Evolutionary conservation across 1,140 invertebrate species (phyloP), one percentile per base, ranked within the genome.

Genomic region (Trachymyrmex septentrionalis): DNA sequence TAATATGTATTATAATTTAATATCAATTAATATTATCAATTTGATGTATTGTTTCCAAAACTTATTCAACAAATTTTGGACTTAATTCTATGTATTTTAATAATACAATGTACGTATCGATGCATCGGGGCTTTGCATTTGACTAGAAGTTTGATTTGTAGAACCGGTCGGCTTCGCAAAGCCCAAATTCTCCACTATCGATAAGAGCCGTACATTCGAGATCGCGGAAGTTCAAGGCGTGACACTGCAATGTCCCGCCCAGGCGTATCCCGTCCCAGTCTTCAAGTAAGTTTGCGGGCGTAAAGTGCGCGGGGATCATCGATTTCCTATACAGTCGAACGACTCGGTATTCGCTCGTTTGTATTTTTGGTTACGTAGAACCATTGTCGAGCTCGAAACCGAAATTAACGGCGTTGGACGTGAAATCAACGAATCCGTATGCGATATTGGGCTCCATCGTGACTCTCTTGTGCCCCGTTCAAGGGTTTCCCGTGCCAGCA

Each of bases 401-500:
- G 9, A 96, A 96, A 92, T 94, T 96, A 90, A 95, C 95, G 19
- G 94, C 94, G 48, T 75, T 95, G 91, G 95, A 95, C 81, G 94
- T 95, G 63, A 95, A 95, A 88, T 94, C 94, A 34, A 95, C 93
- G 5, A 95, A 94, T 81, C 94, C 95, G 44, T 87, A 85, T 64
- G 84, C 93, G 75, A 80, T 86, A 82, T 88, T 86, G 30, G 86
- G 59, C 71, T 86, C 86, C 4, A 76, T 96, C 95, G 86, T 90
- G 24, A 93, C 96, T 93, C 88, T 96, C 1, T 92, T 96, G 71
- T 97, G 96, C 91, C 96, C 96, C 82, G 96, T 96, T 38, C 96
- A 97, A 96, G 97, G 97, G 89, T 97, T 96, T 93, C 97, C 97
- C 57, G 96, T 97, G 89, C 97, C 97, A 91, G 87, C 88, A 82